phyloP scores from a whole-genome alignment of 2,888 invertebrate species.

The Dorcus hopei region DNA sequence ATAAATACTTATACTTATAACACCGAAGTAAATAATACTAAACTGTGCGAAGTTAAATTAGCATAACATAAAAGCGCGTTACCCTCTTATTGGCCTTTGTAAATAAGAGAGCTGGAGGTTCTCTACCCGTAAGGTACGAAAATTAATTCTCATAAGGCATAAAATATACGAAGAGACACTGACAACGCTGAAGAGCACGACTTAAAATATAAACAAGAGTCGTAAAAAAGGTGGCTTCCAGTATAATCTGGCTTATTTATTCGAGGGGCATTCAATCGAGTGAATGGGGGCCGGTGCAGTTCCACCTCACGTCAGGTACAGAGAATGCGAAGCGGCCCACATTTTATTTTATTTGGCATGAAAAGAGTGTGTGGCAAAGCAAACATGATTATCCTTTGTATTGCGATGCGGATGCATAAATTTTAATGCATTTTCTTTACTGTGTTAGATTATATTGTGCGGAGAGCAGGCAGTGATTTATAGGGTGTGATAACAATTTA shows the following conservation, averaged over 20 bases:
- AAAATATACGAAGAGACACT: slow-evolving; percentile 20
- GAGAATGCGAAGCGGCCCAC: neutral
- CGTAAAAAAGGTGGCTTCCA: slow-evolving; percentile 22
- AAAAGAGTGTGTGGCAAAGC: neutral
- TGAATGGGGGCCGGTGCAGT: slow-evolving; percentile 9
- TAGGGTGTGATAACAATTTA: too few species aligned
- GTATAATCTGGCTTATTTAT: slow-evolving; percentile 24
- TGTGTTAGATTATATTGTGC: too few species aligned
- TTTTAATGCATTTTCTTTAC: too few species aligned
- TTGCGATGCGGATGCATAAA: too few species aligned
- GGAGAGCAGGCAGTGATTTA: too few species aligned
- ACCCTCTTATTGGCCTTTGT: neutral
- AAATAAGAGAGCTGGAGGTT: slow-evolving; percentile 1
- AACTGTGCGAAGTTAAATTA: neutral
- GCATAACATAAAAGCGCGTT: neutral
- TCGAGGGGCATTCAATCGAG: slow-evolving; percentile 15
- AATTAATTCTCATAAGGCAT: slow-evolving; percentile 11
- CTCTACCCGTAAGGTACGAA: slow-evolving; percentile 13
- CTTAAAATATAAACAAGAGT: slow-evolving; percentile 18
- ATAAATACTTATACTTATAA: too few species aligned
- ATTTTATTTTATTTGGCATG: neutral
- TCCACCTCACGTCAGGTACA: slow-evolving; percentile 5
- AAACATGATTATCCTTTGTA: neutral
- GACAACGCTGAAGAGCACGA: slow-evolving; percentile 16
- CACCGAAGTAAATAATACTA: too few species aligned